phyloP scores from a whole-genome alignment of 2,113 vertebrate species.

The Corynorhinus townsendii region DNA sequence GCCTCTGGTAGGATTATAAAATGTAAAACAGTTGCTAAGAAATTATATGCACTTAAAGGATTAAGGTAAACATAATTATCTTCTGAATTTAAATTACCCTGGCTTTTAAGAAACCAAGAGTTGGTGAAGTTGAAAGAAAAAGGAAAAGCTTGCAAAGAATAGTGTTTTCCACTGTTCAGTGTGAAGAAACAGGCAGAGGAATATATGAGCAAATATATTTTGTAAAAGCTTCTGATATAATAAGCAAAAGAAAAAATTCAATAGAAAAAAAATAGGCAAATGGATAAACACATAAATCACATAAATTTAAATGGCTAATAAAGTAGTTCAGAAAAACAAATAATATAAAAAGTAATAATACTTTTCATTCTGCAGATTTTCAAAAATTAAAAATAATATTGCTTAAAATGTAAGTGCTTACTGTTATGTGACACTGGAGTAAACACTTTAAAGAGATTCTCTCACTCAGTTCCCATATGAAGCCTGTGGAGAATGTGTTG shows the following conservation, averaged over 20 bases:
- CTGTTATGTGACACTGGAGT: neutral
- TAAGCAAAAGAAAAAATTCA: neutral
- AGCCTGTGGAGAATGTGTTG: neutral
- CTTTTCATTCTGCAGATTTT: neutral
- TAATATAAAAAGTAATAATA: neutral
- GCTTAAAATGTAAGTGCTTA: neutral
- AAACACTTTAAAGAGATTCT: neutral
- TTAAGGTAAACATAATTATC: constrained; percentile 32
- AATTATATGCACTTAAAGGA: neutral
- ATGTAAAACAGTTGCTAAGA: neutral
- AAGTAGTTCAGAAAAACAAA: neutral
- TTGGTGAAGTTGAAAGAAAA: neutral
- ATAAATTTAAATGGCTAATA: neutral
- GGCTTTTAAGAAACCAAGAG: constrained; percentile 26
- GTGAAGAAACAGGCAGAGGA: neutral
- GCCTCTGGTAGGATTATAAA: neutral
- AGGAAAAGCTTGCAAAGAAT: neutral
- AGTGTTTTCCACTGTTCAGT: neutral
- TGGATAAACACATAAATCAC: neutral
- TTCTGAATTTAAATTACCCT: neutral
- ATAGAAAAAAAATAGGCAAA: neutral
- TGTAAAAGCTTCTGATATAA: neutral
- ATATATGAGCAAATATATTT: neutral
- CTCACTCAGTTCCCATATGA: neutral
- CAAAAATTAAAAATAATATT: neutral